Percentiles rank a stretch among this genome's conserved stretches.
Evolutionary conservation across 2,888 invertebrate genomes (phyloP).

Genomic region (Diplazon laetatorius): DNA sequence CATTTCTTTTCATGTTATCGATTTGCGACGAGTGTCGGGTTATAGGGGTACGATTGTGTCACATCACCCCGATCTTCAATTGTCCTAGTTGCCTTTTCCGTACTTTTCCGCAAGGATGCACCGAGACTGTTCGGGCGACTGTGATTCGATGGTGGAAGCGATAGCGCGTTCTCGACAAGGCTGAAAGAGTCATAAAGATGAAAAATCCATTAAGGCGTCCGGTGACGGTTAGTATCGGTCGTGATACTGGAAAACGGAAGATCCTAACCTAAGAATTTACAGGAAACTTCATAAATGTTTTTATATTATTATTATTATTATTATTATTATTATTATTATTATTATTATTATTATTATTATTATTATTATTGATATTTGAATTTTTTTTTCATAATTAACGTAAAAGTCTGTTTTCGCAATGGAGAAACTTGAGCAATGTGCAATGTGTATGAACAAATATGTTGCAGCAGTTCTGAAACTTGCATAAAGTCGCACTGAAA

Average conservation of each 20-base stretch:
- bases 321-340: too few species aligned
- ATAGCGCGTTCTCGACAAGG: background rate
- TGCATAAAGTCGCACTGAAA: background rate
- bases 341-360: too few species aligned
- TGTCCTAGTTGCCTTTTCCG: background rate
- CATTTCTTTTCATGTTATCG: too few species aligned
- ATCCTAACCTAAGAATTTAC: constrained; percentile 15
- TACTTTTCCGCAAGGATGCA: background rate
- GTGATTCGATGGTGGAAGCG: background rate
- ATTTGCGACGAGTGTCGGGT: background rate
- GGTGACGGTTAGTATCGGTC: constrained; percentile 69
- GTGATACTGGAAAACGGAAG: constrained; percentile 2
- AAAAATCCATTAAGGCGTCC: constrained; percentile 72
- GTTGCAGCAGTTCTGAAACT: background rate
- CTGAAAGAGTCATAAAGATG: constrained; percentile 67
- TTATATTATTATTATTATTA: background rate
- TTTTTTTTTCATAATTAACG: constrained; percentile 16
- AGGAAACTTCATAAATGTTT: constrained; percentile 2
- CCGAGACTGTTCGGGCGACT: background rate
- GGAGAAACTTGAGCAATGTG: constrained; percentile 29
- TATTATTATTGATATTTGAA: too few species aligned
- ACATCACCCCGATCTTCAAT: background rate
- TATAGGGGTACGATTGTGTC: background rate
- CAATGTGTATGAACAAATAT: constrained; percentile 1
- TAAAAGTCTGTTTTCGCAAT: constrained; percentile 10